phyloP scores from a whole-genome alignment of 2,888 invertebrate genomes.

The Halictus quadricinctus region DNA sequence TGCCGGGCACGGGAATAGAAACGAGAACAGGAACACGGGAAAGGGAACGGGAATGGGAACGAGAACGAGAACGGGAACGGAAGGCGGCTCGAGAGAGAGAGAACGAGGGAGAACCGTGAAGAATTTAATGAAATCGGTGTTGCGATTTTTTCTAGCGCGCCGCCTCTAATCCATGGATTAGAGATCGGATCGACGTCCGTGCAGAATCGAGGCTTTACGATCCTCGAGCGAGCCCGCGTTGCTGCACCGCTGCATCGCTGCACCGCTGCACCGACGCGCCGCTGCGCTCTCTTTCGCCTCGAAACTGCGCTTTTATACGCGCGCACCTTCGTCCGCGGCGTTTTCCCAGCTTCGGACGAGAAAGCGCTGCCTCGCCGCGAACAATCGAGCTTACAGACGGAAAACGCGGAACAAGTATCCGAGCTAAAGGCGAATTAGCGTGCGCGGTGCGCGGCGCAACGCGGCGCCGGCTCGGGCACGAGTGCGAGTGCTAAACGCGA shows the following conservation, averaged over 20 bases:
- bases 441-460: background rate
- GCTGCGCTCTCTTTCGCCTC: background rate
- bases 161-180: constrained; percentile 66
- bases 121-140: constrained; percentile 74
- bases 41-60: constrained; percentile 10
- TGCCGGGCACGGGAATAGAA: constrained; percentile 4
- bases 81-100: constrained; percentile 23
- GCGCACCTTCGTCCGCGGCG: background rate
- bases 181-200: constrained; percentile 46
- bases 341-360: background rate
- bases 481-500: constrained; percentile 60
- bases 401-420: background rate
- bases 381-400: background rate
- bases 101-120: constrained; percentile 56
- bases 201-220: constrained; percentile 19
- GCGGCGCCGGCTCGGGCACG: background rate
- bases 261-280: background rate
- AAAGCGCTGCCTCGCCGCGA: background rate
- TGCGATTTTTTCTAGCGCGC: constrained; percentile 60
- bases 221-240: background rate
- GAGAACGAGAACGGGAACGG: constrained; percentile 29
- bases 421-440: background rate
- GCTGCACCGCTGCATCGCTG: background rate
- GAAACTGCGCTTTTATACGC: background rate
- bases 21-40: constrained; percentile 27